phyloP scores from a whole-genome alignment of 2,888 invertebrate species.

The Xestoiulus laeticollis region DNA sequence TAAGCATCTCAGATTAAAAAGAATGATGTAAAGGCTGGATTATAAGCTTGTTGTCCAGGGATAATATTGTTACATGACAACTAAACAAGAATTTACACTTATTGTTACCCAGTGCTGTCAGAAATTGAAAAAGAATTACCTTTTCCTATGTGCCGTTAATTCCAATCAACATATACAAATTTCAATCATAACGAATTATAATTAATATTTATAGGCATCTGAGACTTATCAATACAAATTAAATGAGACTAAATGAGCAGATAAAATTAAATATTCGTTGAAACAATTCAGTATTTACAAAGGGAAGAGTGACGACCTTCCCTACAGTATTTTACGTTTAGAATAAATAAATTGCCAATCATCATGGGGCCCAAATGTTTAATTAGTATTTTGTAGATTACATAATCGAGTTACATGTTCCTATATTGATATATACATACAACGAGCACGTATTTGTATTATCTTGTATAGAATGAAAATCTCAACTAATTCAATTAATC shows the following conservation, averaged over 20 bases:
- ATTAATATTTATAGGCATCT: background rate
- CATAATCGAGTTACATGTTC: background rate
- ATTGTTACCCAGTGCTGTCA: background rate
- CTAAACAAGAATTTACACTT: background rate
- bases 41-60: too few species aligned
- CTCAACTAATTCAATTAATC: background rate
- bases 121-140: background rate
- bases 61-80: background rate
- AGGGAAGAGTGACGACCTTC: background rate
- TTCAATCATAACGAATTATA: background rate
- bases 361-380: background rate
- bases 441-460: background rate
- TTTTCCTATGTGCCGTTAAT: background rate
- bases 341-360: background rate
- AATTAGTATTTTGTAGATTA: conserved; percentile 4
- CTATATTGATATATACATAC: background rate
- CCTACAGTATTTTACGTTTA: background rate
- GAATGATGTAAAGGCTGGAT: too few species aligned
- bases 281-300: background rate
- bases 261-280: background rate
- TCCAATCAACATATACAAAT: background rate
- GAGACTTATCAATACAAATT: background rate
- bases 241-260: background rate
- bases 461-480: background rate
- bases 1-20: too few species aligned